A percentile compares a stretch with the other conserved stretches of the same genome.
Conservation (phyloP, 2,113 vertebrate genomes). For the Barbus barbus region DNA sequence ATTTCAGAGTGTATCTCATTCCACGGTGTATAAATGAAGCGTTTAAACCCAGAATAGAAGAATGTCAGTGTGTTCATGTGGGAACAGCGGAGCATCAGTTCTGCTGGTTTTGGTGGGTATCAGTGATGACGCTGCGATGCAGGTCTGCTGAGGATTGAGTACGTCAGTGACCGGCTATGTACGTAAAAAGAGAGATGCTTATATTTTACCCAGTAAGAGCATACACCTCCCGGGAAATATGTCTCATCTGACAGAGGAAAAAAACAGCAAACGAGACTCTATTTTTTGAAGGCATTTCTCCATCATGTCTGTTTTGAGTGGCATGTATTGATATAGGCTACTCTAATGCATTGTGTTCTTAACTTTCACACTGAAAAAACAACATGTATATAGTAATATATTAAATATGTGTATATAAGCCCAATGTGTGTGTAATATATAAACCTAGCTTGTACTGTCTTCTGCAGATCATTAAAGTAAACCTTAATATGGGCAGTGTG, state of each 20-base stretch:
- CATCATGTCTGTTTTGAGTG: not conserved
- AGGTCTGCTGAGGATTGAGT: slow-evolving; percentile 57
- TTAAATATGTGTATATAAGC: too few relatives aligned
- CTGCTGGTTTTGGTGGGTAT: slow-evolving; percentile 25
- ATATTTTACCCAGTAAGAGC: not conserved
- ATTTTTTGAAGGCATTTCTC: not conserved
- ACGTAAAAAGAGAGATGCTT: slow-evolving; percentile 61
- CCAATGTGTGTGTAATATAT: not conserved
- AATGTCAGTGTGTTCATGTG: not conserved
- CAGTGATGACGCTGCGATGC: slow-evolving; percentile 61
- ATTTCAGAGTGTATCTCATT: too few relatives aligned
- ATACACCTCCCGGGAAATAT: not conserved
- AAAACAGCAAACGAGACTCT: too few relatives aligned
- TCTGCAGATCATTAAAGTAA: not conserved
- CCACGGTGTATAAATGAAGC: not conserved
- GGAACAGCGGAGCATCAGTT: slow-evolving; percentile 2
- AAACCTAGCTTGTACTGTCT: not conserved
- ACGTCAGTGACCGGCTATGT: slow-evolving; percentile 66
- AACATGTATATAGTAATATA: too few relatives aligned
- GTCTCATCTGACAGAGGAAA: not conserved
- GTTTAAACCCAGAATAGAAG: not conserved
- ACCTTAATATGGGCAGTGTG: not conserved
- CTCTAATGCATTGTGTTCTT: not conserved
- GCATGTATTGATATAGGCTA: not conserved
- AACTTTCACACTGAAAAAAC: not conserved